Evolutionary conservation across 2,797 vertebrate genomes (phyloP).

Genomic region (Linurgus olivaceus): DNA sequence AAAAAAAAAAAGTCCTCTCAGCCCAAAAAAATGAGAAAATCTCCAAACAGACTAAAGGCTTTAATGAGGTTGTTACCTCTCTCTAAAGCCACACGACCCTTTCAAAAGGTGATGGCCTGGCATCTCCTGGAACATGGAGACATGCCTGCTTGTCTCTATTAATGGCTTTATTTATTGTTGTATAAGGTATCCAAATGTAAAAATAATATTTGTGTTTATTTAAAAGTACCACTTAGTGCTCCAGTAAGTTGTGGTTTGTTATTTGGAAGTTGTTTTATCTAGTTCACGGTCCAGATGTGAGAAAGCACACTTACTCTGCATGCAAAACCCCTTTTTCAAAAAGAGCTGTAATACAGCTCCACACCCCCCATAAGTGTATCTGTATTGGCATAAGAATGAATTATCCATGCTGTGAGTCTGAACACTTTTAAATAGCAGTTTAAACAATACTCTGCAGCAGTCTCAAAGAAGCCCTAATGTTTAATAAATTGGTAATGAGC

Average conservation of each 20-base stretch:
- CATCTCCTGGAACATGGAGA: background rate
- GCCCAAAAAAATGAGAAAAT: conserved; percentile 34
- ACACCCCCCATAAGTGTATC: background rate
- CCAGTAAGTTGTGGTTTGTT: background rate
- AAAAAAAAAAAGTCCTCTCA: background rate
- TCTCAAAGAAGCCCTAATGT: background rate
- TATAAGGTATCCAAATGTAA: background rate
- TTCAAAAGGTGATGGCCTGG: background rate
- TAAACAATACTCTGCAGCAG: background rate
- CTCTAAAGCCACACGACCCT: background rate
- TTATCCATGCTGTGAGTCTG: conserved; percentile 18
- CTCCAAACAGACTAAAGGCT: background rate
- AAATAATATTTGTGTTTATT: background rate
- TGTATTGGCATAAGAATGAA: background rate
- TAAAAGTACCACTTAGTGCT: background rate
- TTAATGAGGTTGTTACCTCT: conserved; percentile 35
- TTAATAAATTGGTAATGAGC: conserved; percentile 26
- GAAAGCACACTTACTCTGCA: background rate
- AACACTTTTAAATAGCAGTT: background rate
- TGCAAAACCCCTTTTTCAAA: background rate
- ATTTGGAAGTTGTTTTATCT: background rate
- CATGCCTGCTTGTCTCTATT: background rate
- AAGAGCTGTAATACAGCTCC: background rate
- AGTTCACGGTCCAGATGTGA: background rate
- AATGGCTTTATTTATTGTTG: background rate